phyloP scores from a whole-genome alignment of 2,888 invertebrate genomes.

The Epirrhoe alternata region DNA sequence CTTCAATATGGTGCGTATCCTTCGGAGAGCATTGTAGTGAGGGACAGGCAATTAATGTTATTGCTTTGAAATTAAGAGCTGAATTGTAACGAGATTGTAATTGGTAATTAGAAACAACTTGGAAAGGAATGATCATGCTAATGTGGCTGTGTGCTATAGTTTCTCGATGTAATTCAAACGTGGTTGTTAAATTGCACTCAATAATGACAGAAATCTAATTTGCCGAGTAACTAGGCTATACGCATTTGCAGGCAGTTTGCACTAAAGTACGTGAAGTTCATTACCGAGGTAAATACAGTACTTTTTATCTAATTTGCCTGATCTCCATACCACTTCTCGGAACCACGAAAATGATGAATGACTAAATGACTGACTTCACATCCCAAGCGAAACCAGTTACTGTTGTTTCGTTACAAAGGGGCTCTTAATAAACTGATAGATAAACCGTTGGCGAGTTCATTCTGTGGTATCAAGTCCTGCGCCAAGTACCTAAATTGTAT shows the following conservation, averaged over 20 bases:
- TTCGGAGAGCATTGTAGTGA: too few species aligned
- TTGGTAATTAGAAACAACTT: not conserved
- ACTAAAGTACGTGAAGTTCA: constrained; percentile 36
- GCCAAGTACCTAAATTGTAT: constrained; percentile 3
- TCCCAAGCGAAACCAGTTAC: constrained; percentile 30
- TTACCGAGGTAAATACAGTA: constrained; percentile 35
- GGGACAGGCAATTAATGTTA: too few species aligned
- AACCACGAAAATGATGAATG: constrained; percentile 41
- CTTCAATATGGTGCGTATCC: too few species aligned
- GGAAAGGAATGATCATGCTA: constrained; percentile 7
- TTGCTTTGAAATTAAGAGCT: too few species aligned
- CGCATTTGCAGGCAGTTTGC: constrained; percentile 36
- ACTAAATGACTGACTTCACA: constrained; percentile 35
- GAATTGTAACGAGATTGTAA: too few species aligned
- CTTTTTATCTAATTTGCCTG: constrained; percentile 36
- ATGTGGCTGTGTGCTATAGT: constrained; percentile 15
- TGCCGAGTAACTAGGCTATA: constrained; percentile 38
- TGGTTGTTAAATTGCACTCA: constrained; percentile 38
- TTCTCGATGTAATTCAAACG: constrained; percentile 25
- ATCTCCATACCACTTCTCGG: constrained; percentile 36
- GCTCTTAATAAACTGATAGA: constrained; percentile 30
- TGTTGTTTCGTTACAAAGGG: constrained; percentile 24
- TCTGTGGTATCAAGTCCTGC: constrained; percentile 1
- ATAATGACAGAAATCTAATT: constrained; percentile 43
- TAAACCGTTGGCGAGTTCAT: constrained; percentile 23